A percentile compares a stretch with the other conserved stretches of the same genome.
Conservation (phyloP, 2,113 vertebrate species). For the Bufo gargarizans region DNA sequence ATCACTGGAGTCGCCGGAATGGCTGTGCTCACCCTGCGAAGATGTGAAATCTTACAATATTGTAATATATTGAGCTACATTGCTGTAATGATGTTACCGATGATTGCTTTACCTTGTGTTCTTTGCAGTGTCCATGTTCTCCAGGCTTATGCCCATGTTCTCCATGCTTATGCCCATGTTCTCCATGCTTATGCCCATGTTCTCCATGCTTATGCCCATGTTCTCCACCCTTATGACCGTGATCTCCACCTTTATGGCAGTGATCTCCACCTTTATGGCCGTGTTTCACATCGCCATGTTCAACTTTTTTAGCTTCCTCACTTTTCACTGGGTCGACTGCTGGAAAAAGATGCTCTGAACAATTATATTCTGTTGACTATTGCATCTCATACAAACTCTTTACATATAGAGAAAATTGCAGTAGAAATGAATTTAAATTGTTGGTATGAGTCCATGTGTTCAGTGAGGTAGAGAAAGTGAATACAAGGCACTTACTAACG, state of each 20-base stretch:
- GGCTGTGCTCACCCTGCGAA: constrained; percentile 25
- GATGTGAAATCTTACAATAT: neutral
- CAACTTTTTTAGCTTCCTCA: constrained; percentile 21
- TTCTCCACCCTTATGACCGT: constrained; percentile 10
- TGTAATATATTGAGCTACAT: neutral
- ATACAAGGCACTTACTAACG: too few species aligned
- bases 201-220: constrained; percentile 9
- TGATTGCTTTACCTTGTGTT: constrained; percentile 31
- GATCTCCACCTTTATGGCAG: neutral
- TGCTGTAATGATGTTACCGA: neutral
- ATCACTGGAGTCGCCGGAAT: constrained; percentile 58
- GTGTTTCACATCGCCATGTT: constrained; percentile 18
- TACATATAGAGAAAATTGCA: too few species aligned
- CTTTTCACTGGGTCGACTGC: neutral
- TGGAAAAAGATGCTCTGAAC: neutral
- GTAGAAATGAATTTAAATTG: too few species aligned
- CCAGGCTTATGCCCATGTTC: constrained; percentile 12
- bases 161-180: constrained; percentile 13
- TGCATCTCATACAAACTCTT: too few species aligned
- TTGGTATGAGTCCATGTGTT: too few species aligned
- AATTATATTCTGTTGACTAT: neutral
- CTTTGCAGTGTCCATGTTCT: constrained; percentile 16
- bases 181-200: constrained; percentile 5
- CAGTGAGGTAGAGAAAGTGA: too few species aligned
- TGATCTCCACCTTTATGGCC: constrained; percentile 22